A percentile compares a stretch with the other conserved stretches of the same genome.
These are phyloP conservation scores for Phycodurus eques DNA, from an alignment of 2,113 vertebrate species.

Conservation along the genomic window DNA sequence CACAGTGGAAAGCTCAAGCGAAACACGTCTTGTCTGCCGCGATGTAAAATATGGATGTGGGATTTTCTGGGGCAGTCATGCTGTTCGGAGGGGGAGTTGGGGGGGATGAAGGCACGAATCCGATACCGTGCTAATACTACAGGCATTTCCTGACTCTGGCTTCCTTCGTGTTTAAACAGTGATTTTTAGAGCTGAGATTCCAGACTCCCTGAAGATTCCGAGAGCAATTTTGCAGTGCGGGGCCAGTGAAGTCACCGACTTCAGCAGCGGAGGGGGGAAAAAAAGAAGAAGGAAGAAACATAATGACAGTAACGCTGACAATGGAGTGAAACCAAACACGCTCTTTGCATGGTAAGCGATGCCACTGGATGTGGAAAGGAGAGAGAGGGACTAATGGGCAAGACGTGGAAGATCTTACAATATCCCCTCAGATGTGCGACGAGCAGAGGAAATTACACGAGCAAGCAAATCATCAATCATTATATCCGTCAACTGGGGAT, in stretches of 20 bases:
- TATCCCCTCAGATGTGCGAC: slow-evolving; percentile 53
- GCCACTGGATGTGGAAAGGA: slow-evolving; percentile 39
- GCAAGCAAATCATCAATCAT: slow-evolving; percentile 30
- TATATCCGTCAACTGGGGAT: slow-evolving; percentile 34
- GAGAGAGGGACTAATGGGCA: slow-evolving; percentile 48
- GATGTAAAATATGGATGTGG: slow-evolving; percentile 90
- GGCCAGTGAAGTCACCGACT: slow-evolving; percentile 58
- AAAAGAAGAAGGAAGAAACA: slow-evolving; percentile 45
- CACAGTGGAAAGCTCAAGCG: slow-evolving; percentile 91
- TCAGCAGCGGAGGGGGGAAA: slow-evolving; percentile 10
- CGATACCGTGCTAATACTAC: slow-evolving; percentile 71
- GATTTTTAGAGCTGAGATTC: slow-evolving; percentile 58
- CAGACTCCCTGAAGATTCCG: slow-evolving; percentile 62
- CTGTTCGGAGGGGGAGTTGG: slow-evolving; percentile 46
- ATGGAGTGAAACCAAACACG: slow-evolving; percentile 46
- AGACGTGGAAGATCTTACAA: slow-evolving; percentile 45
- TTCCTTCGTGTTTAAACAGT: slow-evolving; percentile 61
- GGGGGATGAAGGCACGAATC: slow-evolving; percentile 45
- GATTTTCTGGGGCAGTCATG: slow-evolving; percentile 75
- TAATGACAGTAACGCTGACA: slow-evolving; percentile 54
- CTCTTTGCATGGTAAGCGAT: slow-evolving; percentile 51
- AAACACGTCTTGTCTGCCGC: slow-evolving; percentile 92
- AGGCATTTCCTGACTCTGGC: slow-evolving; percentile 74
- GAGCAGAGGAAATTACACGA: slow-evolving; percentile 57
- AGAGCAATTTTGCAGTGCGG: slow-evolving; percentile 52